Conservation (phyloP, 2,888 invertebrate species). For the Linnaemya tessellans region DNA sequence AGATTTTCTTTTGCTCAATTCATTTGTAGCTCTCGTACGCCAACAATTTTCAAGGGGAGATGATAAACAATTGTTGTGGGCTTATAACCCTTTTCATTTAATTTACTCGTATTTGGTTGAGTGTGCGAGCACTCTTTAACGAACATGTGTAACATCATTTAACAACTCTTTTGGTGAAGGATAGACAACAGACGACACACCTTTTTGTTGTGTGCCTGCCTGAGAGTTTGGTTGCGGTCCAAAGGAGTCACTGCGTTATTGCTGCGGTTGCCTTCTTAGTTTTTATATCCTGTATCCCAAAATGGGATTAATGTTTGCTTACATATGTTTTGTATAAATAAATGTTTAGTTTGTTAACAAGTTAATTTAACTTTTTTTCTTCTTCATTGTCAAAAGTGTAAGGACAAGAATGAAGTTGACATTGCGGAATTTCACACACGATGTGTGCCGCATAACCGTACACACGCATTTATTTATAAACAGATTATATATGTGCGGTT, state of each 20-base stretch:
- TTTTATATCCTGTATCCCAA: conserved; percentile 54
- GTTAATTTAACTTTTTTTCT: conserved; percentile 65
- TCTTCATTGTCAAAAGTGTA: conserved; percentile 1
- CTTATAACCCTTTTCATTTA: conserved; percentile 52
- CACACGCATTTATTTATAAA: not conserved
- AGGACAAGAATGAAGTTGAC: conserved; percentile 21
- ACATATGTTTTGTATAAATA: conserved; percentile 61
- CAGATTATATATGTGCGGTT: conserved; percentile 42
- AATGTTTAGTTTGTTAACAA: conserved; percentile 66
- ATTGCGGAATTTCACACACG: conserved; percentile 51
- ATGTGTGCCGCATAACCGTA: not conserved
- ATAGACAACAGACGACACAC: conserved; percentile 44
- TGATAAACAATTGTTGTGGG: conserved; percentile 66
- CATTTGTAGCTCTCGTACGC: conserved; percentile 2
- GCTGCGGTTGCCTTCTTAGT: not conserved
- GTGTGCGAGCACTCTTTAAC: conserved; percentile 8
- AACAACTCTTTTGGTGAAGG: conserved; percentile 9
- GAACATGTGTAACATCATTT: conserved; percentile 60
- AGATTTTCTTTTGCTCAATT: conserved; percentile 16
- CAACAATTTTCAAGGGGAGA: conserved; percentile 31
- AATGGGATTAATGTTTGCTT: conserved; percentile 67
- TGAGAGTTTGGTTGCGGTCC: conserved; percentile 28
- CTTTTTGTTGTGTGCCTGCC: conserved; percentile 32
- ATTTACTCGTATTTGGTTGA: not conserved
- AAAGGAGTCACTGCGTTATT: conserved; percentile 21